Conservation (phyloP, 2,888 invertebrate genomes). For the Balanococcus diminutus region DNA sequence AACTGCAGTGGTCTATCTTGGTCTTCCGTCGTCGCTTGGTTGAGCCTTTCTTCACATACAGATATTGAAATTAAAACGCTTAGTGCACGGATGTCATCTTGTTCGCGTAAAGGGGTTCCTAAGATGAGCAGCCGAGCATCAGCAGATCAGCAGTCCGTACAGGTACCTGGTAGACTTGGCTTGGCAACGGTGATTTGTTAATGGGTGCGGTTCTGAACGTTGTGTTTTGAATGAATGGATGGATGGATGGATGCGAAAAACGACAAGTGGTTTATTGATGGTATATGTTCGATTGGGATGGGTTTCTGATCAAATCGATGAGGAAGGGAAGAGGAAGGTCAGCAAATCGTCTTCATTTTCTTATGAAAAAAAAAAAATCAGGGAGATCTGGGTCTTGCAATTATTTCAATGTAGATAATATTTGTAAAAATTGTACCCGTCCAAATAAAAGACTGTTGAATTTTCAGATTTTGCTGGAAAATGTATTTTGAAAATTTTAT, state of each 20-base stretch:
- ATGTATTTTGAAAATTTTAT: no score
- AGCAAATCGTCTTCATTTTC: no score
- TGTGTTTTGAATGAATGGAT: background rate
- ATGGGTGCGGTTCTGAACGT: background rate
- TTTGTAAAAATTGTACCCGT: no score
- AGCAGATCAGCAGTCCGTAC: background rate
- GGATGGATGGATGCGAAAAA: no score
- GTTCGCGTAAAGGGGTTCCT: background rate
- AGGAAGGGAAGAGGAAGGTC: no score
- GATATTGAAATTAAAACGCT: background rate
- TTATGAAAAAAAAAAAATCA: no score
- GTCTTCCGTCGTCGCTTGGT: background rate
- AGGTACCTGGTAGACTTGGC: background rate
- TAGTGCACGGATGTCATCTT: background rate
- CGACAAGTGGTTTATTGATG: background rate
- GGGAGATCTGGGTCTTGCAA: no score
- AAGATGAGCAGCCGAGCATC: background rate
- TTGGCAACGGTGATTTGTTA: background rate
- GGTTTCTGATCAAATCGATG: no score
- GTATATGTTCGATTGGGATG: no score
- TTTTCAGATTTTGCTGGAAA: no score
- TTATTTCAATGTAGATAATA: no score
- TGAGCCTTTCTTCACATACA: background rate
- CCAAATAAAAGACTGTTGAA: no score
- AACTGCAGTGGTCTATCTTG: background rate